Evolutionary conservation across 2,888 invertebrate genomes (phyloP).

Genomic region (Conops quadrifasciatus): DNA sequence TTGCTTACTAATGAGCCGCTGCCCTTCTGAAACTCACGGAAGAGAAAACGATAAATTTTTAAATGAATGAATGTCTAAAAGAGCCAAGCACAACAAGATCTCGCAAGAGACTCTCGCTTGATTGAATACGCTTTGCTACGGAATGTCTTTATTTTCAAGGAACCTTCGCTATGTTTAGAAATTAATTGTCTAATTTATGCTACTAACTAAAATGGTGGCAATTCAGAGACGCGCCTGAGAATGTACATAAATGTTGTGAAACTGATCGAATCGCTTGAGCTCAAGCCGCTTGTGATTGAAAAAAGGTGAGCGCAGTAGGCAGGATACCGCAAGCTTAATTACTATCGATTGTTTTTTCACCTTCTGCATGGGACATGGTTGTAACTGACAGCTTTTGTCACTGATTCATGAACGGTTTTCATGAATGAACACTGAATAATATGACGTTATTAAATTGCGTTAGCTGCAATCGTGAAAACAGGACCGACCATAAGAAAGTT

Average conservation of each 20-base stretch:
- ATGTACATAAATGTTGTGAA: slow-evolving; percentile 17
- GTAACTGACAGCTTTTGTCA: no score
- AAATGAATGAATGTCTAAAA: slow-evolving; percentile 17
- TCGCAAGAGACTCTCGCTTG: neutral
- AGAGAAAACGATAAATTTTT: slow-evolving; percentile 18
- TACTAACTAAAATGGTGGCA: slow-evolving; percentile 7
- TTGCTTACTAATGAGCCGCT: slow-evolving; percentile 25
- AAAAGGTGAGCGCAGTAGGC: no score
- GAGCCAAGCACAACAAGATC: no score
- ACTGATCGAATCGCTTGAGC: neutral
- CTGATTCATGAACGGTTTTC: no score
- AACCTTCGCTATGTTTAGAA: slow-evolving; percentile 8
- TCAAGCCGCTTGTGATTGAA: no score
- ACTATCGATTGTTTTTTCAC: no score
- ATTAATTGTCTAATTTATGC: slow-evolving; percentile 31
- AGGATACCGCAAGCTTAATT: no score
- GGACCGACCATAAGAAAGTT: no score
- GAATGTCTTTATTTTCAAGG: slow-evolving; percentile 22
- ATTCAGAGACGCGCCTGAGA: slow-evolving; percentile 12
- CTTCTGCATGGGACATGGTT: no score
- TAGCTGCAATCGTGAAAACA: neutral
- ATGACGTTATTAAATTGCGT: neutral
- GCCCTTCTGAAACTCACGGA: neutral
- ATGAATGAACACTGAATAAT: no score
- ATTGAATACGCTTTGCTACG: neutral